Percentiles rank a stretch among this genome's conserved stretches.
These are phyloP conservation scores for Cinclus cinclus DNA, from an alignment of 2,113 vertebrate species.

Conservation along the genomic window DNA sequence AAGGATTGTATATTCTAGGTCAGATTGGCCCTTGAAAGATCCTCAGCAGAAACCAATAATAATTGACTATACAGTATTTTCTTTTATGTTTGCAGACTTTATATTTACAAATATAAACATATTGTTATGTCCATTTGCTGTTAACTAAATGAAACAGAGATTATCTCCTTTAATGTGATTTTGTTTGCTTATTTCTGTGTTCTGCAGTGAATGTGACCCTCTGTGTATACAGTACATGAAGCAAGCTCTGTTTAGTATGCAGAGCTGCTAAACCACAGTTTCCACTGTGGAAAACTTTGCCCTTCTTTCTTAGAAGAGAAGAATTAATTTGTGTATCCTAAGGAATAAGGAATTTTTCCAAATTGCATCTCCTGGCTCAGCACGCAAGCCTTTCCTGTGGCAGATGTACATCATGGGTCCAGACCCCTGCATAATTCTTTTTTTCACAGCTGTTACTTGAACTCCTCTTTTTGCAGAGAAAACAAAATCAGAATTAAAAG, in stretches of 20 bases:
- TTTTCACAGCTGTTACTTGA: neutral
- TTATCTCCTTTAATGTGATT: slow-evolving; percentile 63
- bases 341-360: neutral
- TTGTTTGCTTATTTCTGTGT: slow-evolving; percentile 42
- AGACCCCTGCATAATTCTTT: neutral
- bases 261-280: neutral
- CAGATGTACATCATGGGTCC: neutral
- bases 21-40: neutral
- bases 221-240: slow-evolving; percentile 8
- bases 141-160: slow-evolving; percentile 45
- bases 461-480: neutral
- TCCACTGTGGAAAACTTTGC: slow-evolving; percentile 20
- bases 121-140: slow-evolving; percentile 25
- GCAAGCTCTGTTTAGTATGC: slow-evolving; percentile 14
- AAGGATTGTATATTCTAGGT: neutral
- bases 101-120: slow-evolving; percentile 46
- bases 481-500: neutral
- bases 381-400: neutral
- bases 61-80: neutral
- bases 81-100: neutral
- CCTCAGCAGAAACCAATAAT: neutral
- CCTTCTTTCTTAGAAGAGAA: slow-evolving; percentile 40
- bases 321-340: slow-evolving; percentile 45
- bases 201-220: slow-evolving; percentile 54
- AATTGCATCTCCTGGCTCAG: neutral